These are phyloP conservation scores for Malachius bipustulatus DNA, from an alignment of 2,888 invertebrate species.

Conservation along the genomic window DNA sequence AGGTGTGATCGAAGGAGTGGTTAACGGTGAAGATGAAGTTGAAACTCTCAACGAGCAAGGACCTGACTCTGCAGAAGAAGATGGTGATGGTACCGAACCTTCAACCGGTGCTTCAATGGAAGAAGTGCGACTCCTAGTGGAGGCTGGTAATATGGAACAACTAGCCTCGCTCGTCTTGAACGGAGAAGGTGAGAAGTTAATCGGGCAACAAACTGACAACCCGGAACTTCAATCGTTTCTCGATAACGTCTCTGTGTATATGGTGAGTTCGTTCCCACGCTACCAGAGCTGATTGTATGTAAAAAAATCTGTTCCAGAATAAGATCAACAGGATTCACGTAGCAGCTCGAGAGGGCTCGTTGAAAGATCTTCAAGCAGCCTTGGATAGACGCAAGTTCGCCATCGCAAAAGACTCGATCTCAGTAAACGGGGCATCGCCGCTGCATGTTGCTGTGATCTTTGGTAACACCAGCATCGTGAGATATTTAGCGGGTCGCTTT, in stretches of 20 bases:
- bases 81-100: conserved; percentile 43
- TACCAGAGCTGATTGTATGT: no score
- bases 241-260: conserved; percentile 75
- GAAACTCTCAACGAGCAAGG: conserved; percentile 39
- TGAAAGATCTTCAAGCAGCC: conserved; percentile 73
- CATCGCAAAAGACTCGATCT: conserved; percentile 71
- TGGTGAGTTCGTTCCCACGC: no score
- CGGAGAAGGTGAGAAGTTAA: conserved; percentile 70
- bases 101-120: conserved; percentile 44
- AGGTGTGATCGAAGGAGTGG: conserved; percentile 36
- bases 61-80: conserved; percentile 38
- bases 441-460: conserved; percentile 77
- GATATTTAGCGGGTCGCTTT: conserved; percentile 65
- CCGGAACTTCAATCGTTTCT: conserved; percentile 77
- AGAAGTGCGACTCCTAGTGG: conserved; percentile 54
- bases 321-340: conserved; percentile 84
- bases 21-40: conserved; percentile 35
- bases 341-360: conserved; percentile 73
- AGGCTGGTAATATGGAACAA: conserved; percentile 75
- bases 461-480: conserved; percentile 67
- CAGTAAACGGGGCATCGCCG: conserved; percentile 75
- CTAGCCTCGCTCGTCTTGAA: conserved; percentile 79
- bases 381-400: conserved; percentile 84
- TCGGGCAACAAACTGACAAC: conserved; percentile 58
- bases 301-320: conserved; percentile 48